Evolutionary conservation across 2,797 vertebrate genomes (phyloP), one percentile per base, ranked within the genome.

Genomic region (Alauda arvensis): DNA sequence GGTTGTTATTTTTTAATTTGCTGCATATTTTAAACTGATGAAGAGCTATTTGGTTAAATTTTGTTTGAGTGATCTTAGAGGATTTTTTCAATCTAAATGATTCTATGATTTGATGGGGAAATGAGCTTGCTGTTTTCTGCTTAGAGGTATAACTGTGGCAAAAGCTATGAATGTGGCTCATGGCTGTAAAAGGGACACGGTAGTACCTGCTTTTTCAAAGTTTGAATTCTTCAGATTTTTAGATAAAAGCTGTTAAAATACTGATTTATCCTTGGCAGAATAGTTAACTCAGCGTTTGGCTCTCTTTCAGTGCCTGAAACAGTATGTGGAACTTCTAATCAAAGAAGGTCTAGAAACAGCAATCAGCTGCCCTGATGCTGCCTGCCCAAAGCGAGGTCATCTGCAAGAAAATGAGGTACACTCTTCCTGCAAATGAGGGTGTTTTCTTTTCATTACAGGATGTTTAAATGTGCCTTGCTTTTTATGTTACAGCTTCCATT

Each of bases 301-400:
- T 91, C 78, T 77, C 67, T 92, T 95, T 49, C 93, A 99, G 99
- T 99, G 99, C 98, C 98, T 99, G 96, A 99, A 99, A 96, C 99
- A 99, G 97, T 99, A 99, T 45, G 98, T 99, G 94, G 99, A 99
- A 92, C 98, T 99, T 95, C 96, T 99, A 94, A 99, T 99, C 95
- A 99, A 98, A 97, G 99, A 99, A 97, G 99, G 99, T 94, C 97
- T 99, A 87, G 99, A 99, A 97, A 99, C 98, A 62, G 98, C 98
- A 26, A 99, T 99, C 95, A 99, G 98, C 96, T 99, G 99, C 90
- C 99, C 99, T 13, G 99, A 99, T 95, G 99, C 99, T 71, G 98
- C 98, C 94, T 99, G 99, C 91, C 98, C 99, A 60, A 99, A 99
- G 95, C 97, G 97, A 96, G 99, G 99, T 94, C 98, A 98, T 95